Conservation (phyloP, 2,797 vertebrate genomes). For the Adelosebastes latens region DNA sequence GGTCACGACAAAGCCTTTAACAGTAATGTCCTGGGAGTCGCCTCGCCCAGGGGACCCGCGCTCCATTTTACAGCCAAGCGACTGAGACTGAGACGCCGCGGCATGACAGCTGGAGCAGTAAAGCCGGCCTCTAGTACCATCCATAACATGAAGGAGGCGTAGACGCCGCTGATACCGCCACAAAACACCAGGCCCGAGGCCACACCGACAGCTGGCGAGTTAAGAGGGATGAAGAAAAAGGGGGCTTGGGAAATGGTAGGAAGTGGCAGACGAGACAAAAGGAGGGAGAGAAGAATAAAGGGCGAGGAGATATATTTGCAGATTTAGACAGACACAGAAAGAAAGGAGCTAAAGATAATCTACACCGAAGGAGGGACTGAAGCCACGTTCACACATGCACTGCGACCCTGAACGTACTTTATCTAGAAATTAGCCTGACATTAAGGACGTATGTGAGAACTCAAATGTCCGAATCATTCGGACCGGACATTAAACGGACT, state of each 20-base stretch:
- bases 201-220: constrained; percentile 75
- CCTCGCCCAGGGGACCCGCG: constrained; percentile 75
- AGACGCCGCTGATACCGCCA: constrained; percentile 70
- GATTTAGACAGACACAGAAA: constrained; percentile 42
- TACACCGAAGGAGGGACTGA: constrained; percentile 16
- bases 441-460: not conserved
- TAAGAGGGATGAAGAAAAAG: constrained; percentile 59
- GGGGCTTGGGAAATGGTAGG: constrained; percentile 58
- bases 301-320: constrained; percentile 34
- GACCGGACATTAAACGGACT: not conserved
- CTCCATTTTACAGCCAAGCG: constrained; percentile 82
- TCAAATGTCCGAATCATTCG: not conserved
- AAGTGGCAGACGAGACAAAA: constrained; percentile 66
- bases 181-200: constrained; percentile 78
- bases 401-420: not conserved
- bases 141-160: constrained; percentile 74
- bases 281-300: constrained; percentile 25
- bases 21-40: constrained; percentile 80
- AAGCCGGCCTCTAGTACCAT: constrained; percentile 75
- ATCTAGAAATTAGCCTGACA: not conserved
- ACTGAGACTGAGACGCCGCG: constrained; percentile 77
- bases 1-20: constrained; percentile 83
- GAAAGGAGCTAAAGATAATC: constrained; percentile 30
- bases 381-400: not conserved
- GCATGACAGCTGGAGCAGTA: constrained; percentile 78